phyloP scores from a whole-genome alignment of 2,888 invertebrate genomes.

The Erpobdella octoculata region DNA sequence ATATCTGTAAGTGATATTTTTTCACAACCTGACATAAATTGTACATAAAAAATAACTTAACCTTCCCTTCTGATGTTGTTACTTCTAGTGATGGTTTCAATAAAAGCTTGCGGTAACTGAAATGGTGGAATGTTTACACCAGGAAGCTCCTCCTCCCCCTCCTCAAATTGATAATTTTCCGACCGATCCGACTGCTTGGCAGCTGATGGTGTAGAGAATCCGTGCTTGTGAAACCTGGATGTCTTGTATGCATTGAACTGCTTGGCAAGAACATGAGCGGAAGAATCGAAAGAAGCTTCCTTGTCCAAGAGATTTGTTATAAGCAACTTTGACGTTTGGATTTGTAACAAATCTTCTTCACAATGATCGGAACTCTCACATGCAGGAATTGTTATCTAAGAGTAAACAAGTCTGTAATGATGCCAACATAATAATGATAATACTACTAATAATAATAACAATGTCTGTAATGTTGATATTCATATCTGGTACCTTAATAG shows the following conservation, averaged over 20 bases:
- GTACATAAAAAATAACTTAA: not conserved
- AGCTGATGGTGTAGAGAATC: not conserved
- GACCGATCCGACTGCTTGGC: not conserved
- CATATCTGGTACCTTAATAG: no score
- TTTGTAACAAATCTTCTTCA: not conserved
- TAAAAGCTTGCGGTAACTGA: not conserved
- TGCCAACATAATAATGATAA: not conserved
- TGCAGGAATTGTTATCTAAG: not conserved
- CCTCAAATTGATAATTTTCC: no score
- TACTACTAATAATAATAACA: no score
- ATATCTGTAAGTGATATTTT: not conserved
- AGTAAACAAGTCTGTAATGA: no score
- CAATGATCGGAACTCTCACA: not conserved
- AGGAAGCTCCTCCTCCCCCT: not conserved
- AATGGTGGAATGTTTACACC: not conserved
- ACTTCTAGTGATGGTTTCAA: not conserved
- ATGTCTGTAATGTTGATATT: no score
- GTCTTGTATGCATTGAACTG: not conserved
- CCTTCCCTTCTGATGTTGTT: not conserved
- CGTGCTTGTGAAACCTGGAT: not conserved
- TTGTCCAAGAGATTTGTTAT: not conserved
- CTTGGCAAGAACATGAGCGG: not conserved
- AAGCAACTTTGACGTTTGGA: not conserved
- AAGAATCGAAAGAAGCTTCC: not conserved
- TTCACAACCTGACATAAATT: no score